Evolutionary conservation across 2,113 vertebrate species (phyloP).

Genomic region (Acrocephalus kingi): DNA sequence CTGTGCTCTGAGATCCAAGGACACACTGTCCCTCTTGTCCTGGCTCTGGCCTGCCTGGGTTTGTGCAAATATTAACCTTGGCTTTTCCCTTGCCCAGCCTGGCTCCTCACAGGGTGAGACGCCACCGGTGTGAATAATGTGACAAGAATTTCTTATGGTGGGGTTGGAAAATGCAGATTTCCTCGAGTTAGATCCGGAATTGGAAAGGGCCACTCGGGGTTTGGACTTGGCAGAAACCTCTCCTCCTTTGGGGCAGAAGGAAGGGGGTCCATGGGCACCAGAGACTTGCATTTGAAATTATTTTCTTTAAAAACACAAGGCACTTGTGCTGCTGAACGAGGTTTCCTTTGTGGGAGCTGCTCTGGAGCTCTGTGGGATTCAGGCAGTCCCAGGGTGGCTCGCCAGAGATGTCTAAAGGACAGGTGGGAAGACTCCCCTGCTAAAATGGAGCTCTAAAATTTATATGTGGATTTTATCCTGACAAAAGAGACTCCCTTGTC

Average conservation of each 20-base stretch:
- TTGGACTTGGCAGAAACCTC: background rate
- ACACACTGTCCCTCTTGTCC: constrained; percentile 1
- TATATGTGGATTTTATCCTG: background rate
- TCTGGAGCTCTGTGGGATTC: background rate
- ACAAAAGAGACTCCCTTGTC: background rate
- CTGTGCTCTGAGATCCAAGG: background rate
- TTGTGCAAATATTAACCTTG: constrained; percentile 59
- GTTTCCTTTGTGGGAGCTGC: background rate
- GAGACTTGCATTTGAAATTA: background rate
- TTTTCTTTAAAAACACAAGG: background rate
- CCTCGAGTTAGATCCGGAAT: constrained; percentile 23
- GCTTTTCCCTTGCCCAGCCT: constrained; percentile 5
- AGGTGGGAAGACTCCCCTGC: background rate
- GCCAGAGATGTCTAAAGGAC: background rate
- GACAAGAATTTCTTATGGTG: constrained; percentile 51
- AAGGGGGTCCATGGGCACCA: background rate
- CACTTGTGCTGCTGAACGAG: rapidly evolving
- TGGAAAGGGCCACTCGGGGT: constrained; percentile 21
- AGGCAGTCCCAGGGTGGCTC: background rate
- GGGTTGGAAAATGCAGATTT: constrained; percentile 46
- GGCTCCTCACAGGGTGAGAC: constrained; percentile 36
- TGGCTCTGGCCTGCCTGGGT: background rate
- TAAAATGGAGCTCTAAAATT: rapidly evolving
- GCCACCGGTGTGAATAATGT: constrained; percentile 55
- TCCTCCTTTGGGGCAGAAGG: background rate